A percentile compares a stretch with the other conserved stretches of the same genome.
These are phyloP conservation scores for Melanostigma gelatinosum DNA, from an alignment of 2,113 vertebrate species.

Conservation along the genomic window DNA sequence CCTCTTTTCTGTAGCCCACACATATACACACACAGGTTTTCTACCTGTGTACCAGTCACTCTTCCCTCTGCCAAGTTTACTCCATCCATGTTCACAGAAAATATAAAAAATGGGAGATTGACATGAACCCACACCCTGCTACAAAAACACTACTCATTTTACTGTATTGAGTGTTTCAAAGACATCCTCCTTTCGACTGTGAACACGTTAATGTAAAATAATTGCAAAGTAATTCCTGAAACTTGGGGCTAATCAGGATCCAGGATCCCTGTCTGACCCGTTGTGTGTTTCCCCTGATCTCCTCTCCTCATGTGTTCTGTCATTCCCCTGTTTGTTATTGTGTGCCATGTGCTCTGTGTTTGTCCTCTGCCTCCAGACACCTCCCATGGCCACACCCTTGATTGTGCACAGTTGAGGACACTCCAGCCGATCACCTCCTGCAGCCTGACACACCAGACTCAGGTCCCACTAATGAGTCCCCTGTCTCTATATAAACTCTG, in stretches of 20 bases:
- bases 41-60: constrained; percentile 6
- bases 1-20: not conserved
- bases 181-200: not conserved
- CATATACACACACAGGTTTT: not conserved
- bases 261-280: too few species aligned
- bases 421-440: too few species aligned
- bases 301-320: too few species aligned
- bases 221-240: not conserved
- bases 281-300: too few species aligned
- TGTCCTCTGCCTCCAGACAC: too few species aligned
- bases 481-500: too few species aligned
- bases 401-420: too few species aligned
- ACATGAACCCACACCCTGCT: not conserved
- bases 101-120: not conserved
- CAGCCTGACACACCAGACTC: too few species aligned
- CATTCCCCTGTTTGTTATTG: too few species aligned
- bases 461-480: too few species aligned
- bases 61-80: not conserved
- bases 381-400: too few species aligned
- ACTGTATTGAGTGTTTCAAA: not conserved
- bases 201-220: not conserved
- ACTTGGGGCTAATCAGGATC: not conserved
- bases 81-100: not conserved
- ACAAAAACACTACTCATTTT: not conserved
- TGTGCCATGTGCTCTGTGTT: too few species aligned